Evolutionary conservation across 2,888 invertebrate genomes (phyloP), one percentile per base, ranked within the genome.

Genomic region (Hyppa rectilinea): DNA sequence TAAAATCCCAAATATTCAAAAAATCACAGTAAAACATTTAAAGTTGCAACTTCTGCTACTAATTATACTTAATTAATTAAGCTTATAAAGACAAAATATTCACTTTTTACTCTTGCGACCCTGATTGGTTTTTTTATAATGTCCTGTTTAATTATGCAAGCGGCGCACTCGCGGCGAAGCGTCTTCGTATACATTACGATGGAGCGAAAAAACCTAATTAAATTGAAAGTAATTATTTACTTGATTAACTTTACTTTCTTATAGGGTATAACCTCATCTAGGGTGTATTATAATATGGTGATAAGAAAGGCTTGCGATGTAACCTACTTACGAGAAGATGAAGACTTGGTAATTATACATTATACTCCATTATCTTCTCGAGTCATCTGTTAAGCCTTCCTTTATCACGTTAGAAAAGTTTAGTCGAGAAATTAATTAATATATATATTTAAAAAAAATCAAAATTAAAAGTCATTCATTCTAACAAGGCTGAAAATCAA

Each of bases 61-160:
- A 60, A 73, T 64, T 65, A 34, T 66, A n/a, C n/a, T n/a, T n/a
- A 77, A 83, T 76, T 69, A 81, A 81, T 80, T 81, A 80, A 68
- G 38, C 64, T 1, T 47, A 67, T 49, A 61, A 49, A 58, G 68
- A 58, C 53, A 63, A 53, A 61, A 50, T 59, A 4, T 14, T 20
- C n/a, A 56, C 29, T 72, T 76, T 70, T 71, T 80, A 63, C 47
- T 59, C 34, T 59, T 47, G 50, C 47, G 52, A 62, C n/a, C 6
- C 17, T 56, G 47, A 75, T 67, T 56, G 69, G 58, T 34, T 60
- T 76, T 81, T 66, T 59, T 71, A 36, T 17, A 4, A 47, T 60
- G 68, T 45, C 56, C 34, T 49, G 52, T 67, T 78, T 50, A 59
- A 75, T 74, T 75, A 82, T 75, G 76, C 64, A 74, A 76, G 65